Base-by-base conservation (phyloP, 2,888 invertebrate genomes). In the Drosophila leonis region DNA sequence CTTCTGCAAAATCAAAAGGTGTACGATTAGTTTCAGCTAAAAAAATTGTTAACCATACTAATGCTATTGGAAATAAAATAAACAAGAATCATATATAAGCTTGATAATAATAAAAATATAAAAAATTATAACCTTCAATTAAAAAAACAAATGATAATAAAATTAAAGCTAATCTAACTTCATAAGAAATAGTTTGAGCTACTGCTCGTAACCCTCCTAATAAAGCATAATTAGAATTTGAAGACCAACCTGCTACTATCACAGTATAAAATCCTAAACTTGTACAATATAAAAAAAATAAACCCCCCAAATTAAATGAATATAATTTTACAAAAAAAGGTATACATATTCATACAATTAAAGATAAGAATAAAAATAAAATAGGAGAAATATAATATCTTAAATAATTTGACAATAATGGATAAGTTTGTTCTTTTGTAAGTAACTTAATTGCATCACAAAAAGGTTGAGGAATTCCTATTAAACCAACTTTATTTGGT, bases 171-270 rank as follows among this genome's bases (percentile, higher is more conserved):
- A 96, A 94, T 18, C 95, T 95, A 41, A 96, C 95, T 92, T 96
- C 96, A 95, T 96, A 96, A 90, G 96, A 96, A 95, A 96, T 95
- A 66, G 95, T 95, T 93, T 96, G 96, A 92, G 96, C 95, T 0
- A 96, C 94, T 1, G 95, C 94, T 0, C 96, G 96, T 75, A 96
- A 93, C 0, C 41, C 0, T 95, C 94, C 0, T 89, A 96, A 94
- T 91, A 96, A 94, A 44, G 96, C 93, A 95, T 96, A 96, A 93
- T 95, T 95, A 61, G 95, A 96, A 94, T 96, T 96, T 12, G 95
- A 96, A 78, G 95, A 93, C 90, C 95, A 96, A 0, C 96, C 96
- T 10, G 95, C 93, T 80, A 95, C 85, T 92, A 96, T 94, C 57
- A 95, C 91, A 0, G 94, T 94, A 94, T 96, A 96, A 82, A 96